These are phyloP conservation scores for Drosophila mimetica DNA, from an alignment of 2,888 invertebrate genomes.

Conservation along the genomic window DNA sequence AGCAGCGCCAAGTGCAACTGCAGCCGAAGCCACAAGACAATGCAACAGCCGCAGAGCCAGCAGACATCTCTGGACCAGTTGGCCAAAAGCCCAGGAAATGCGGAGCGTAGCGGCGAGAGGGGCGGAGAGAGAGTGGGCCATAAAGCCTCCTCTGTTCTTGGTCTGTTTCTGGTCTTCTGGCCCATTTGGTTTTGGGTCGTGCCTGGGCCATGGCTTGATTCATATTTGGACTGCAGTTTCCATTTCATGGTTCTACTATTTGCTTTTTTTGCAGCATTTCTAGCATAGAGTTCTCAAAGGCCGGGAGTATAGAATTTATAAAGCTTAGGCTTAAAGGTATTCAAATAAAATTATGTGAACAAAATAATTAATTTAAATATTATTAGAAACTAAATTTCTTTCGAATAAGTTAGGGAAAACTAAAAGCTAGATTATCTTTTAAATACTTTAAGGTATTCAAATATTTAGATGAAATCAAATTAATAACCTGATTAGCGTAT, in stretches of 20 bases:
- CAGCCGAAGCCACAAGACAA: constrained; percentile 60
- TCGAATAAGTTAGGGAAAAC: too few relatives aligned
- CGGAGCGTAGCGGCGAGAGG: too few relatives aligned
- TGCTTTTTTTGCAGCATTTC: neutral
- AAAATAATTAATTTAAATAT: too few relatives aligned
- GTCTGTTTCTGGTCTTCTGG: constrained; percentile 34
- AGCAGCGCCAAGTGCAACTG: constrained; percentile 65
- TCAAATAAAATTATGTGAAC: neutral
- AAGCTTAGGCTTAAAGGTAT: neutral
- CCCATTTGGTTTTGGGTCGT: constrained; percentile 39
- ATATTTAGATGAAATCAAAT: too few relatives aligned
- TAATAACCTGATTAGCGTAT: neutral
- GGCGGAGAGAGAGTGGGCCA: neutral
- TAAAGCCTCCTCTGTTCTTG: constrained; percentile 25
- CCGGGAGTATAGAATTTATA: constrained; percentile 3
- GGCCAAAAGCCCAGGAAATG: constrained; percentile 27
- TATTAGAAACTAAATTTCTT: too few relatives aligned
- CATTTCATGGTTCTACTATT: constrained; percentile 27
- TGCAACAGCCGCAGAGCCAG: constrained; percentile 52
- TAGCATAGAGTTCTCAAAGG: neutral
- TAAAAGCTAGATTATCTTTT: neutral
- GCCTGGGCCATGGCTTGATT: constrained; percentile 30
- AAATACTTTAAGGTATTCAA: neutral
- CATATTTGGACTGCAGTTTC: constrained; percentile 35
- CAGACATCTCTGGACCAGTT: constrained; percentile 37